Percentiles rank a stretch among this genome's conserved stretches.
Conservation (phyloP, 2,113 vertebrate genomes). For the Oenanthe melanoleuca region DNA sequence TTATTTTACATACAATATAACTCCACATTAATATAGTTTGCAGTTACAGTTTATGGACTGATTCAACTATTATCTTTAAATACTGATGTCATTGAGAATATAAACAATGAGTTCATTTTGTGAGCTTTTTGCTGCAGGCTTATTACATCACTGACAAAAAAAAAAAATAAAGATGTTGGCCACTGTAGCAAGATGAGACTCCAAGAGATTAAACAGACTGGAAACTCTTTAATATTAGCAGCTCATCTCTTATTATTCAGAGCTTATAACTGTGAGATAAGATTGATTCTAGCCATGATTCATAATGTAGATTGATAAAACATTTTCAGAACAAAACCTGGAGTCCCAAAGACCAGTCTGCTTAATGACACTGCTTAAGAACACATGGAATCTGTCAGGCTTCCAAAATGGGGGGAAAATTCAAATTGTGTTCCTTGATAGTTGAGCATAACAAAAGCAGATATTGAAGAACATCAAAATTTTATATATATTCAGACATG, state of each 20-base stretch:
- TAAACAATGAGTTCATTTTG: not conserved
- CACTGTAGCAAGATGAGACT: not conserved
- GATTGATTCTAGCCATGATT: not conserved
- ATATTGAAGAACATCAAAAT: not conserved
- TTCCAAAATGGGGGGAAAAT: not conserved
- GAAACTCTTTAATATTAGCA: not conserved
- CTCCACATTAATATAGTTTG: not conserved
- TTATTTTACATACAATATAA: not conserved
- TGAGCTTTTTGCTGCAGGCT: not conserved
- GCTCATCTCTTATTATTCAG: not conserved
- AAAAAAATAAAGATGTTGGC: not conserved
- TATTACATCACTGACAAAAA: not conserved
- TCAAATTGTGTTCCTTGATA: not conserved
- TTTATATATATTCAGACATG: not conserved
- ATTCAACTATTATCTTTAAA: not conserved
- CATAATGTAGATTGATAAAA: not conserved
- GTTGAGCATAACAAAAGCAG: fast-evolving
- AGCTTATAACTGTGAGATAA: not conserved
- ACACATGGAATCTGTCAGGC: not conserved
- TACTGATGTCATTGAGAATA: not conserved
- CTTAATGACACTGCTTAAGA: not conserved
- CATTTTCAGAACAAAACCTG: not conserved
- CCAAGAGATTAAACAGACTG: not conserved
- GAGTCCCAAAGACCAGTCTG: not conserved
- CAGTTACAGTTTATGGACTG: not conserved